A percentile compares a stretch with the other conserved stretches of the same genome.
phyloP scores from a whole-genome alignment of 2,888 invertebrate species.

The Sphaeridia pumilis region DNA sequence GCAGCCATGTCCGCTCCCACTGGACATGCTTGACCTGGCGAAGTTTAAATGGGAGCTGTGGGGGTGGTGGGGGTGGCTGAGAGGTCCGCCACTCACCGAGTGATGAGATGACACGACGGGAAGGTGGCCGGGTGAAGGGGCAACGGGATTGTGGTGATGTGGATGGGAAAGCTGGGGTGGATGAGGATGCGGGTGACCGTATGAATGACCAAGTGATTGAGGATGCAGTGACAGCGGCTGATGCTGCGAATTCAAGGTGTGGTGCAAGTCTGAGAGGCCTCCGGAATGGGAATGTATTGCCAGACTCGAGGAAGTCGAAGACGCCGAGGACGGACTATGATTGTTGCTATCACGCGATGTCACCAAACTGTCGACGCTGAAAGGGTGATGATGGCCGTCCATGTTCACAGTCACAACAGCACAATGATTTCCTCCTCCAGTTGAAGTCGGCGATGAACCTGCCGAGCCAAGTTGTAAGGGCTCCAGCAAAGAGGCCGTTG shows the following conservation, averaged over 20 bases:
- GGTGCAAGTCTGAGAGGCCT: background rate
- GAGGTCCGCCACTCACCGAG: background rate
- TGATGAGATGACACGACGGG: too few species aligned
- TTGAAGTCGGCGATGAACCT: too few species aligned
- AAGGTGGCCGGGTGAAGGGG: too few species aligned
- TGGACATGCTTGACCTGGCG: too few species aligned
- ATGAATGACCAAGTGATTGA: too few species aligned
- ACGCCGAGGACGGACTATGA: constrained; percentile 7
- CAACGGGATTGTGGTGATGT: too few species aligned
- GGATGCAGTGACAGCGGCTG: constrained; percentile 1
- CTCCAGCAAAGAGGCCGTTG: too few species aligned
- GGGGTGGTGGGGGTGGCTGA: background rate
- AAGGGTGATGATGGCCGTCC: constrained; percentile 38
- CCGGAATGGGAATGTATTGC: constrained; percentile 1
- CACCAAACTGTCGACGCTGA: constrained; percentile 52
- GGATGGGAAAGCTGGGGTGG: too few species aligned
- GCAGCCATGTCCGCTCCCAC: background rate
- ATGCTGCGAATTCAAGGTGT: background rate
- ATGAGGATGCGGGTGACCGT: too few species aligned
- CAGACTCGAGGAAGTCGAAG: background rate
- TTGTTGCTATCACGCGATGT: constrained; percentile 39
- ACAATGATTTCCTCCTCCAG: constrained; percentile 20
- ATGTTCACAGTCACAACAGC: constrained; percentile 18
- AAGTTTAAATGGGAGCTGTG: background rate
- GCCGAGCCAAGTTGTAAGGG: too few species aligned